These are phyloP conservation scores for Petrolisthes cinctipes DNA, from an alignment of 2,888 invertebrate species.

Conservation along the genomic window DNA sequence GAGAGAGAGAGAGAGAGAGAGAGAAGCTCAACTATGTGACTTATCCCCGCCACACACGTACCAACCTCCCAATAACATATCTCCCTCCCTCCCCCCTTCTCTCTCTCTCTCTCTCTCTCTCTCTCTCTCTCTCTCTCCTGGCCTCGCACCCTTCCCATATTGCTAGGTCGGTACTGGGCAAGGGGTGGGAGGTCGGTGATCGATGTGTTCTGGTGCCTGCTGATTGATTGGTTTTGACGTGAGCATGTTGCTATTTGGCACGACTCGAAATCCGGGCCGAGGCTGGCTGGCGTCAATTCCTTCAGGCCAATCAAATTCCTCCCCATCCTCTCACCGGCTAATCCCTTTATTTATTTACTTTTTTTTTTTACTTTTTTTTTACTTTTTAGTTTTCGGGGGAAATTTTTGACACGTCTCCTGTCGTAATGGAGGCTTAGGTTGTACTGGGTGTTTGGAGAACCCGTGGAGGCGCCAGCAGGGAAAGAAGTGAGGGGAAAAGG, in stretches of 20 bases:
- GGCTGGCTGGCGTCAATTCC: conserved; percentile 21
- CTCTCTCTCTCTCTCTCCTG: conserved; percentile 38
- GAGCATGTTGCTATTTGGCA: conserved; percentile 47
- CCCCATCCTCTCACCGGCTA: conserved; percentile 4
- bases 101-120: conserved; percentile 42
- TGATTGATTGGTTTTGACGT: conserved; percentile 59
- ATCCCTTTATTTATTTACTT: neutral
- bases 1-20: conserved; percentile 39
- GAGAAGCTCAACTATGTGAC: conserved; percentile 64
- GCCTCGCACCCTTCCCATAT: conserved; percentile 29
- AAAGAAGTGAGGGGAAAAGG: neutral
- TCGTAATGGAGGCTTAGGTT: neutral
- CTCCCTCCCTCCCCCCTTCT: conserved; percentile 42
- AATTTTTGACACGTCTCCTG: neutral
- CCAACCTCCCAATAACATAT: conserved; percentile 62
- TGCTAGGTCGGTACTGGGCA: conserved; percentile 41
- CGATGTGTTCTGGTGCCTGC: conserved; percentile 52
- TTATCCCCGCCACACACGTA: conserved; percentile 62
- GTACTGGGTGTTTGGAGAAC: neutral
- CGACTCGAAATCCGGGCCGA: conserved; percentile 14
- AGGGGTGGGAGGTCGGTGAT: conserved; percentile 34
- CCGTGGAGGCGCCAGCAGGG: neutral
- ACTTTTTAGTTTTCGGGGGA: neutral
- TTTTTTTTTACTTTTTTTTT: neutral
- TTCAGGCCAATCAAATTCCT: conserved; percentile 7